Percentiles rank a stretch among this genome's conserved stretches.
Conservation (phyloP, 1,140 invertebrate genomes). For the Drosophila tani region DNA sequence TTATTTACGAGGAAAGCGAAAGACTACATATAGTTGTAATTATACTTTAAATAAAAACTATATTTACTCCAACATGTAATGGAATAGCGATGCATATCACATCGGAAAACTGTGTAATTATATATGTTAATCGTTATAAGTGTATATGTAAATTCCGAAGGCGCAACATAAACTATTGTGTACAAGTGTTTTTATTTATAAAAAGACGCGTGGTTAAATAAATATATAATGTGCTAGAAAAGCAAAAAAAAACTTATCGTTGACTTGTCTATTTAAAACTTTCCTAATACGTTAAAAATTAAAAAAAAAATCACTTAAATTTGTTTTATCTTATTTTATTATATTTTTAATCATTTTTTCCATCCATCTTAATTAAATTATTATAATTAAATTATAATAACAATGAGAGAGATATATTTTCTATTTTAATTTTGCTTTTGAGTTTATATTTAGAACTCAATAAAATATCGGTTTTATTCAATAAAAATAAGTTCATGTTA, state of each 20-base stretch:
- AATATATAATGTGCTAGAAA: conserved; percentile 56
- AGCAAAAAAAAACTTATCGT: background rate
- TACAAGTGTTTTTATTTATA: conserved; percentile 65
- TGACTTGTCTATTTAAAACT: no score
- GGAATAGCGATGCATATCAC: conserved; percentile 6
- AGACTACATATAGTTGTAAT: conserved; percentile 70
- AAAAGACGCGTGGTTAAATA: conserved; percentile 46
- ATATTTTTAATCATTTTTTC: no score
- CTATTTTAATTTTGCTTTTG: no score
- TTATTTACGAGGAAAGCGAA: conserved; percentile 57
- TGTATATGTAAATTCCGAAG: conserved; percentile 33
- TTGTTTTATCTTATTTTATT: no score
- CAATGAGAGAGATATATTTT: no score
- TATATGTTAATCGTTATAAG: conserved; percentile 44
- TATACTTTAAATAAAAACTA: conserved; percentile 47
- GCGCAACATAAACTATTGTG: conserved; percentile 38
- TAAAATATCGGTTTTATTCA: no score
- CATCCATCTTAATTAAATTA: no score
- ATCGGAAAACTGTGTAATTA: conserved; percentile 28
- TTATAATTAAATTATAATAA: no score
- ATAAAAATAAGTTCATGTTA: no score
- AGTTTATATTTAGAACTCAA: no score
- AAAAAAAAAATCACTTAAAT: no score
- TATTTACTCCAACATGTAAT: conserved; percentile 21
- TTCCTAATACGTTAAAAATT: no score